A percentile compares a stretch with the other conserved stretches of the same genome.
Evolutionary conservation across 1,140 invertebrate species (phyloP).

Genomic region (Brachionus plicatilis): DNA sequence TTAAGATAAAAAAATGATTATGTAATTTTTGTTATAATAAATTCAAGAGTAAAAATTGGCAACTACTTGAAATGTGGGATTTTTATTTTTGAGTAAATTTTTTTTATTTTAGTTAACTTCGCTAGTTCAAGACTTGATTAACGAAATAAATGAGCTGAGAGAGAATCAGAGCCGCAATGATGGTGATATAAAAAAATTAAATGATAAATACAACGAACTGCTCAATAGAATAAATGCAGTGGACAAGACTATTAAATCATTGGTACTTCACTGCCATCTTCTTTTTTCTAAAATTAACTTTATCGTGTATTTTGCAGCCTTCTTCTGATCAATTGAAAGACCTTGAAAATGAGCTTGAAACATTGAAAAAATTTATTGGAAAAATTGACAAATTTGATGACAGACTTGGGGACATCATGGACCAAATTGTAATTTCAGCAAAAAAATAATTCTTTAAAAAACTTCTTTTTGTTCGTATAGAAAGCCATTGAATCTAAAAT

Average conservation of each 20-base stretch:
- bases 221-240: not conserved
- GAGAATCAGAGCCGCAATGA: constrained; percentile 41
- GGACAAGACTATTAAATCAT: not conserved
- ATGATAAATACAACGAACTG: constrained; percentile 41
- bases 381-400: constrained; percentile 20
- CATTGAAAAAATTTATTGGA: constrained; percentile 1
- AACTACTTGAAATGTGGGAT: not conserved
- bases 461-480: not conserved
- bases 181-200: constrained; percentile 43
- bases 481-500: constrained; percentile 21
- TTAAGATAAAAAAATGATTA: not conserved
- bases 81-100: not conserved
- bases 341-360: constrained; percentile 1
- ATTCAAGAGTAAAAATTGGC: too few species aligned
- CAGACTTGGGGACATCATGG: not conserved
- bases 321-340: constrained; percentile 5
- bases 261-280: not conserved
- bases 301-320: not conserved
- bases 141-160: constrained; percentile 45
- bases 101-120: constrained; percentile 45
- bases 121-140: constrained; percentile 47
- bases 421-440: not conserved
- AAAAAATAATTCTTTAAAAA: not conserved
- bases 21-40: not conserved
- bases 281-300: not conserved